phyloP scores from a whole-genome alignment of 35 echinoderm and acorn worm genomes.

The Apostichopus japonicus region DNA sequence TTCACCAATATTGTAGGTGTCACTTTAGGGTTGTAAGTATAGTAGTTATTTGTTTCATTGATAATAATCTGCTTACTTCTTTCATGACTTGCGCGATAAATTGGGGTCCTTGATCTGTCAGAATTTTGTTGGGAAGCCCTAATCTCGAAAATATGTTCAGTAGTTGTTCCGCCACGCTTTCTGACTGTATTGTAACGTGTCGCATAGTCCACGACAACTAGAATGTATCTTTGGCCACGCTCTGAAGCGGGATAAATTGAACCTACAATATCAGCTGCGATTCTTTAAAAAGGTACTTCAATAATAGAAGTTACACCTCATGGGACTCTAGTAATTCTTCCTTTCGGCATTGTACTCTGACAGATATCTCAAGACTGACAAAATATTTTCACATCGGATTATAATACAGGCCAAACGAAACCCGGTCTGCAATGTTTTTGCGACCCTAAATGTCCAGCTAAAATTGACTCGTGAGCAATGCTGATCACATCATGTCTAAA shows the following conservation, averaged over 20 bases:
- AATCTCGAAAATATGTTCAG: constrained; percentile 60
- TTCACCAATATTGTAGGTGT: not conserved
- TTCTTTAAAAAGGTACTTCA: not conserved
- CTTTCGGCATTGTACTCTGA: no score
- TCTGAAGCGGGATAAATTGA: constrained; percentile 21
- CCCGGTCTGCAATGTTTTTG: no score
- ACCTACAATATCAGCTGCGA: constrained; percentile 58
- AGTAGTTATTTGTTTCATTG: constrained; percentile 51
- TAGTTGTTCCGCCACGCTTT: constrained; percentile 66
- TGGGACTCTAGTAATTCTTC: no score
- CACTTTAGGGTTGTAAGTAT: constrained; percentile 57
- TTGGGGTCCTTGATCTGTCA: constrained; percentile 64
- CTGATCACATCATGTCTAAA: no score
- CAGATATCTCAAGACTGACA: no score
- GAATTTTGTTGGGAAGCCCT: constrained; percentile 49
- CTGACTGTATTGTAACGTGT: constrained; percentile 62
- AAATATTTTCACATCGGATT: no score
- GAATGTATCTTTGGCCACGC: constrained; percentile 28
- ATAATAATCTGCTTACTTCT: constrained; percentile 65
- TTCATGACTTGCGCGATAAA: constrained; percentile 65
- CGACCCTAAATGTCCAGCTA: no score
- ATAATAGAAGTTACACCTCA: no score
- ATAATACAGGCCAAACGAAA: no score
- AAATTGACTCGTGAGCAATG: no score
- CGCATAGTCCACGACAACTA: constrained; percentile 52